Evolutionary conservation across 1,140 invertebrate genomes (phyloP).

Genomic region (Oncopodura yosiiana): DNA sequence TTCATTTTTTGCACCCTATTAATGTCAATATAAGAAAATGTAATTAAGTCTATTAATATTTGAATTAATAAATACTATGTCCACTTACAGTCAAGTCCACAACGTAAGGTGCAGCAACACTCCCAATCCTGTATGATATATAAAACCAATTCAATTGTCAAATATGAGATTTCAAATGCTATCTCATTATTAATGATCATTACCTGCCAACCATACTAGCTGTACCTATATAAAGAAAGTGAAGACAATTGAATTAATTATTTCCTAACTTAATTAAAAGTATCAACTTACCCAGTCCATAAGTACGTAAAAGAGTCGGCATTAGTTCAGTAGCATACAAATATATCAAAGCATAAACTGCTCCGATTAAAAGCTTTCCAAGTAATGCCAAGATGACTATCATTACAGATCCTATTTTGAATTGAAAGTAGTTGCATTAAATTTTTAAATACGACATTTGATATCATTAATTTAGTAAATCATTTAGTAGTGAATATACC

Average conservation of each 20-base stretch:
- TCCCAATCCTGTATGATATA: conserved; percentile 39
- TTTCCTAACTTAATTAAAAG: background rate
- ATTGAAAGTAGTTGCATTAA: too few relatives aligned
- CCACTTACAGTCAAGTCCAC: conserved; percentile 32
- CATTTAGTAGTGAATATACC: conserved; percentile 6
- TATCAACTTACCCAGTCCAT: conserved; percentile 40
- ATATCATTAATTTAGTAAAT: too few relatives aligned
- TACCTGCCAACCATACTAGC: too few relatives aligned
- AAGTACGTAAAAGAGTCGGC: conserved; percentile 43
- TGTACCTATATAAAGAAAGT: background rate
- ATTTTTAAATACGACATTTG: too few relatives aligned
- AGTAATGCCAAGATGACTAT: conserved; percentile 38
- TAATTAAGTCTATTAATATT: background rate
- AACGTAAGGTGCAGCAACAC: conserved; percentile 40
- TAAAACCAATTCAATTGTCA: too few relatives aligned
- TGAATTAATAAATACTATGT: background rate
- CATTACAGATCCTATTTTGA: conserved; percentile 14
- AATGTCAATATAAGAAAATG: conserved; percentile 11
- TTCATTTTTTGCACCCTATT: conserved; percentile 30
- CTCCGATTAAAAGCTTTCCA: conserved; percentile 43
- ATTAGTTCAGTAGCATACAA: conserved; percentile 44
- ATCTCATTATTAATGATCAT: too few relatives aligned
- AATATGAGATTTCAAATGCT: too few relatives aligned
- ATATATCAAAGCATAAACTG: conserved; percentile 42
- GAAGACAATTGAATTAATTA: background rate